Percentiles rank a stretch among this genome's conserved stretches.
These are phyloP conservation scores for Lycopodina hypogea DNA, from an alignment of 37 sponge, comb jelly and placozoan species.

Conservation along the genomic window DNA sequence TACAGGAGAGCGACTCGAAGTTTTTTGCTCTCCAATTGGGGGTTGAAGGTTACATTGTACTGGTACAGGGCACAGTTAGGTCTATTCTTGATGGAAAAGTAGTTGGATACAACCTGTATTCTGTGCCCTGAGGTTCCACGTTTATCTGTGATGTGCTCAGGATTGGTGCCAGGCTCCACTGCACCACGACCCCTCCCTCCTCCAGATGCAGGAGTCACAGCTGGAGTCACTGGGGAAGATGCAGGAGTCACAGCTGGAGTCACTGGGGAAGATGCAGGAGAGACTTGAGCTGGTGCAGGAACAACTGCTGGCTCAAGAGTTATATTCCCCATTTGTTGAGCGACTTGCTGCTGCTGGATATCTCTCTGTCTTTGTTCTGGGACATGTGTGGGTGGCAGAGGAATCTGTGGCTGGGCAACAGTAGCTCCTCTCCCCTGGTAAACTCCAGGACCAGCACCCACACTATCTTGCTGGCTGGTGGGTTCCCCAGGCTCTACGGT, in stretches of 20 bases:
- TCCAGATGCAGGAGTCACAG: too few species aligned
- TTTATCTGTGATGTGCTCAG: slow-evolving; percentile 74
- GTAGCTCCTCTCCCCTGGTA: slow-evolving; percentile 33
- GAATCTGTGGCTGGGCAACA: slow-evolving; percentile 7
- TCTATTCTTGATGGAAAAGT: slow-evolving; percentile 53
- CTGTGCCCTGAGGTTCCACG: slow-evolving; percentile 52
- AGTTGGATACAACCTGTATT: slow-evolving; percentile 67
- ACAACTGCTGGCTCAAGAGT: not conserved
- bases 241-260: too few species aligned
- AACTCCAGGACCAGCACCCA: slow-evolving; percentile 56
- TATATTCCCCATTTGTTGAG: not conserved
- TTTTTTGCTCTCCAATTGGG: slow-evolving; percentile 59
- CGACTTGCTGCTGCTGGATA: slow-evolving; percentile 6
- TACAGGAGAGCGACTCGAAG: slow-evolving; percentile 52
- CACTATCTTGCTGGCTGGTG: not conserved
- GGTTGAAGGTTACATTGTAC: slow-evolving; percentile 81
- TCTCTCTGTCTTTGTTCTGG: not conserved
- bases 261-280: too few species aligned
- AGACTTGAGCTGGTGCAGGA: not conserved
- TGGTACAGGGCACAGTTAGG: slow-evolving; percentile 80
- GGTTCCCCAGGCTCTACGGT: not conserved
- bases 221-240: not conserved
- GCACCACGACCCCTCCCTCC: slow-evolving; percentile 19
- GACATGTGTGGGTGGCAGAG: not conserved
- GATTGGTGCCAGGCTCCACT: slow-evolving; percentile 53